Percentiles rank a stretch among this genome's conserved stretches.
phyloP scores from a whole-genome alignment of 1,140 invertebrate species.

The Caerostris darwini region DNA sequence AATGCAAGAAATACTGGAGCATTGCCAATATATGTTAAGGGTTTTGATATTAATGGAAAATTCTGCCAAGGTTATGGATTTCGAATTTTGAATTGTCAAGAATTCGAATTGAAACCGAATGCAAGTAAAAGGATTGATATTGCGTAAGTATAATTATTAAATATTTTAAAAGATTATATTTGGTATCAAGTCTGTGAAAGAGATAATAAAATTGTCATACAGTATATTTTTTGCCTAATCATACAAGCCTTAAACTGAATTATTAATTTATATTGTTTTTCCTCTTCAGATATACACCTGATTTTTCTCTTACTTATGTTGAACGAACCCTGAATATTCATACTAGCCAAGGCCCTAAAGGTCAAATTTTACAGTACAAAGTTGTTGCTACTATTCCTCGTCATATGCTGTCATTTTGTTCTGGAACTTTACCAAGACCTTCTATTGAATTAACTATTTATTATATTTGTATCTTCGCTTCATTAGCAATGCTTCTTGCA shows the following conservation, averaged over 20 bases:
- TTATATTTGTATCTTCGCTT: conserved; percentile 86
- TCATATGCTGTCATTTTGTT: conserved; percentile 88
- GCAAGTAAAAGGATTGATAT: conserved; percentile 93
- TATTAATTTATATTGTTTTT: conserved; percentile 29
- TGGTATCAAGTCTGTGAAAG: no score
- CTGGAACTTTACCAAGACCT: conserved; percentile 88
- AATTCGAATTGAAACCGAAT: conserved; percentile 91
- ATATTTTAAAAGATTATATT: not conserved
- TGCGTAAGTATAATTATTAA: conserved; percentile 82
- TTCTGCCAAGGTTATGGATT: conserved; percentile 94
- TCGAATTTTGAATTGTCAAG: conserved; percentile 90
- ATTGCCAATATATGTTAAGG: conserved; percentile 87
- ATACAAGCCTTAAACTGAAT: not conserved
- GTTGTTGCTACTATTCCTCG: conserved; percentile 91
- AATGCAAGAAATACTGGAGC: conserved; percentile 94
- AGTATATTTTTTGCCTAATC: no score
- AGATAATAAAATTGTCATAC: no score
- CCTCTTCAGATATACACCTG: conserved; percentile 89
- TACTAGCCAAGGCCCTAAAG: conserved; percentile 81
- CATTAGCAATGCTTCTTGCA: conserved; percentile 86
- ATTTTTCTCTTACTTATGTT: conserved; percentile 93
- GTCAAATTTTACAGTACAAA: conserved; percentile 85
- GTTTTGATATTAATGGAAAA: conserved; percentile 89
- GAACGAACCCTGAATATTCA: conserved; percentile 85
- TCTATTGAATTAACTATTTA: conserved; percentile 90